Conservation (phyloP, 1,140 invertebrate species). For the Ceratosolen solmsi region DNA sequence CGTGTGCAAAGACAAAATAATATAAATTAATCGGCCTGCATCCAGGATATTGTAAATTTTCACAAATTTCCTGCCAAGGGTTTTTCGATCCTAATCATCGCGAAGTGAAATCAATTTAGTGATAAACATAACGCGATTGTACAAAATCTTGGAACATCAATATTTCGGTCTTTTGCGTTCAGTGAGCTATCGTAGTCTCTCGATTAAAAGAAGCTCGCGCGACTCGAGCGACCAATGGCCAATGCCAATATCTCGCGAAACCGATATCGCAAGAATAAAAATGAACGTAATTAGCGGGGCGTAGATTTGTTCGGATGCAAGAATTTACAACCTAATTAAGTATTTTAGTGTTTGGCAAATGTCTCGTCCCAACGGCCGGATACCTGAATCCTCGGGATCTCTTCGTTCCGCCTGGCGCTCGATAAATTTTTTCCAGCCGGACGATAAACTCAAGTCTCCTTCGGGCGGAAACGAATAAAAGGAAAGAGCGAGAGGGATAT, state of each 20-base stretch:
- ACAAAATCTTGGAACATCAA: too few species aligned
- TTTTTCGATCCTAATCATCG: too few species aligned
- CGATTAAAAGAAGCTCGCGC: background rate
- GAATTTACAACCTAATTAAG: constrained; percentile 33
- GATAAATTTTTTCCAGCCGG: background rate
- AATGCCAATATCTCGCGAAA: background rate
- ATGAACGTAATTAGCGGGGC: background rate
- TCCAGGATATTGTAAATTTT: too few species aligned
- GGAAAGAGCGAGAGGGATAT: background rate
- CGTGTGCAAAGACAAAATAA: too few species aligned
- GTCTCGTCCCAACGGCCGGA: background rate
- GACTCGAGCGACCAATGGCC: background rate
- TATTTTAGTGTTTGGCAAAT: constrained; percentile 12
- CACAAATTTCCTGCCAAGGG: too few species aligned
- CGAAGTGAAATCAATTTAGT: too few species aligned
- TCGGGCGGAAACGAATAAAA: constrained; percentile 1
- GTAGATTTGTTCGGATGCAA: background rate
- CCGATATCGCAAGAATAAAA: constrained; percentile 20
- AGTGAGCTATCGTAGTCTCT: background rate
- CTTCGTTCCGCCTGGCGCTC: background rate
- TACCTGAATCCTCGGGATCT: background rate
- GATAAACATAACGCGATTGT: too few species aligned
- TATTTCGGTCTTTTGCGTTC: background rate
- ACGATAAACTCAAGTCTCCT: background rate
- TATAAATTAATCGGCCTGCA: too few species aligned